phyloP scores from a whole-genome alignment of 2,113 vertebrate species.

The Melanerpes formicivorus region DNA sequence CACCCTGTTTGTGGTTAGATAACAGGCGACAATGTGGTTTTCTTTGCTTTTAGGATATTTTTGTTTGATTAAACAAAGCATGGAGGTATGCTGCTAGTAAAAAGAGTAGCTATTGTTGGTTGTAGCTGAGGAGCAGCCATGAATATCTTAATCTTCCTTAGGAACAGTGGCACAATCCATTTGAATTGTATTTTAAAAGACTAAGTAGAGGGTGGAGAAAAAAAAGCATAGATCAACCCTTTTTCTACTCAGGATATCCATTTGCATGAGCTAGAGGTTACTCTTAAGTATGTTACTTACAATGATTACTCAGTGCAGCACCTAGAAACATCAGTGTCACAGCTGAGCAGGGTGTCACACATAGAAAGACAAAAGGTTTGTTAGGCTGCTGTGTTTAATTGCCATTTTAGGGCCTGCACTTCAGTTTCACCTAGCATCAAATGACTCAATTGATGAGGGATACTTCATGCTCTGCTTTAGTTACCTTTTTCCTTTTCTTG shows the following conservation, averaged over 20 bases:
- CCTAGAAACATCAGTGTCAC: background rate
- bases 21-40: background rate
- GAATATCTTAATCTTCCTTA: background rate
- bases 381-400: constrained; percentile 19
- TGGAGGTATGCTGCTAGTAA: background rate
- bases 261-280: constrained; percentile 2
- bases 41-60: background rate
- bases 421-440: constrained; percentile 5
- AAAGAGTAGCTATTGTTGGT: background rate
- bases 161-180: background rate
- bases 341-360: background rate
- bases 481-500: background rate
- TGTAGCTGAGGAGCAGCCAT: background rate
- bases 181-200: background rate
- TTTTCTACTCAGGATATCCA: background rate
- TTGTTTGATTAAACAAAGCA: background rate
- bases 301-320: background rate
- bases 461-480: background rate
- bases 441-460: background rate
- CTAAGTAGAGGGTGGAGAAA: background rate
- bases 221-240: background rate
- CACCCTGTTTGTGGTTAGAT: background rate
- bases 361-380: background rate
- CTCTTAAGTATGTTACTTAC: background rate
- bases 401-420: background rate